Evolutionary conservation across 2,888 invertebrate species (phyloP).

Genomic region (Bembecia ichneumoniformis): DNA sequence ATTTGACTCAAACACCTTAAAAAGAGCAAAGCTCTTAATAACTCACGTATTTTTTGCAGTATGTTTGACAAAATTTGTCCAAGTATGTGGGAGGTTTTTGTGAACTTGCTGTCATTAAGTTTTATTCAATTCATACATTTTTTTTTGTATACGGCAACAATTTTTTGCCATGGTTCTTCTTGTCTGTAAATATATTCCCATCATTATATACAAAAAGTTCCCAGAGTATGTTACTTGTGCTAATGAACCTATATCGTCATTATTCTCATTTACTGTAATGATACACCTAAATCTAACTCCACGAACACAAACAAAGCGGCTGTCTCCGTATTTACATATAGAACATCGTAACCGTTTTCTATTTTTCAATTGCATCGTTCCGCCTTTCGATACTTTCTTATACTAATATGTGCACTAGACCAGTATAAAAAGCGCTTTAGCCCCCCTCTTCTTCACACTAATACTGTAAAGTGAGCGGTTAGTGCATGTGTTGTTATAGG

Average conservation of each 20-base stretch:
- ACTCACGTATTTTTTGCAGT: neutral
- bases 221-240: neutral
- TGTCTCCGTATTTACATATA: conserved; percentile 42
- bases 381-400: conserved; percentile 67
- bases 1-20: too few relatives aligned
- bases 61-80: conserved; percentile 3
- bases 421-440: conserved; percentile 26
- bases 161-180: neutral
- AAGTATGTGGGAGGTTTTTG: neutral
- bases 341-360: conserved; percentile 49
- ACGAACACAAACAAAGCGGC: conserved; percentile 18
- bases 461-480: conserved; percentile 27
- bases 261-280: neutral
- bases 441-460: conserved; percentile 22
- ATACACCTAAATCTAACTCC: conserved; percentile 1
- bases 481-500: conserved; percentile 33
- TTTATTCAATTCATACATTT: too few relatives aligned
- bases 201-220: neutral
- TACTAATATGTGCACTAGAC: conserved; percentile 40
- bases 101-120: too few relatives aligned
- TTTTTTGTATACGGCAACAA: neutral
- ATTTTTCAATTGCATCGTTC: conserved; percentile 65
- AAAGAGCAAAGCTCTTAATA: too few relatives aligned
- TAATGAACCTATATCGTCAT: neutral
- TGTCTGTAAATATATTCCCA: neutral